Base-by-base conservation (phyloP, 2,888 invertebrate genomes). In the Callosobruchus maculatus region DNA sequence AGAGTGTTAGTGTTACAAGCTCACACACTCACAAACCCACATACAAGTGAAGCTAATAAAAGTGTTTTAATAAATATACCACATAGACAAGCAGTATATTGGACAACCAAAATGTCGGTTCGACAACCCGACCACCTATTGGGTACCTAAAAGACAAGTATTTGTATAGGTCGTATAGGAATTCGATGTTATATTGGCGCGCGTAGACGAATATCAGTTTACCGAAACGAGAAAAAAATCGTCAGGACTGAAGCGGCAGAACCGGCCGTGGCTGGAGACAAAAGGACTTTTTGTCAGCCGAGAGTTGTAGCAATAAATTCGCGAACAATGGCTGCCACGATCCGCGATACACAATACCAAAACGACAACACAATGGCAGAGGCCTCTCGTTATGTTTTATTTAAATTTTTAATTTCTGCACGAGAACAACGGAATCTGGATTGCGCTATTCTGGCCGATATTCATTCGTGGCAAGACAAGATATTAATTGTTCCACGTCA, bases 391-490 rank as follows among this genome's bases (percentile, higher is more conserved):
- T 84, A 84, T 83, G 84, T 84, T 85, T 84, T 85, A 85, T 86
- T 86, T 84, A 84, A 84, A 84, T 84, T 85, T 85, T 85, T 84
- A 85, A 84, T 85, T 84, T 84, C 81, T 80, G 77, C 21, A 22
- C 70, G 70, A 49, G 49, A 49, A 49, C 49, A 49, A 49, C 49
- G 49, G 49, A 49, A 13, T 49, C 49, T 49, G 13, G 49, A 49
- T 49, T 49, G 49, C 49, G 49, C 49, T 49, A 18, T 49, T 49
- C 49, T 49, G 49, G 49, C 49, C 49, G 49, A 49, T 49, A 49
- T 49, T 18, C 49, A 18, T 49, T 49, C n/a, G n/a, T n/a, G n/a
- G 49, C 49, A 49, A 49, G 49, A 18, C 49, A 18, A 49, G 49
- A 1, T 13, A 49, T 49, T 49, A 49, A 49, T 49, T 49, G 1